These are phyloP conservation scores for Eretmochelys imbricata DNA, from an alignment of 2,113 vertebrate species.

Conservation along the genomic window DNA sequence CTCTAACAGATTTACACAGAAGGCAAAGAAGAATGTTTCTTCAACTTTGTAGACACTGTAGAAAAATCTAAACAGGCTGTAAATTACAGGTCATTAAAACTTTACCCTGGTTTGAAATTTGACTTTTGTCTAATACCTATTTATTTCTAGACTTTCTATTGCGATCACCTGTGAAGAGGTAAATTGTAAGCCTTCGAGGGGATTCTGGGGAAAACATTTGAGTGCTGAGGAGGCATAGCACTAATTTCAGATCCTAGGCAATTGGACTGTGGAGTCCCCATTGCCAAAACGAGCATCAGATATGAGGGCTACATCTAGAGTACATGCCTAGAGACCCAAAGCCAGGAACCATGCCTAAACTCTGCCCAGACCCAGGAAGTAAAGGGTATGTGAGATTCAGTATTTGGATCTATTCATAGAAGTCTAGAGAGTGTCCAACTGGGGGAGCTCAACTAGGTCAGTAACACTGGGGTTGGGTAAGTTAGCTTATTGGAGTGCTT, in stretches of 20 bases:
- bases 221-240: too few relatives aligned
- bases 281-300: too few relatives aligned
- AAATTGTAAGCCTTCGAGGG: too few relatives aligned
- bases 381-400: neutral
- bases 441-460: neutral
- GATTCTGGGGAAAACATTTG: too few relatives aligned
- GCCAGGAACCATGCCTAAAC: neutral
- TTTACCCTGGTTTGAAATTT: neutral
- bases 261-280: too few relatives aligned
- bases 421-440: neutral
- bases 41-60: neutral
- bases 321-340: too few relatives aligned
- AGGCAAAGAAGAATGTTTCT: constrained; percentile 14
- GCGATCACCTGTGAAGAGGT: neutral
- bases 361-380: neutral
- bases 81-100: neutral
- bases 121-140: neutral
- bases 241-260: too few relatives aligned
- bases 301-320: too few relatives aligned
- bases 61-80: neutral
- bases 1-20: neutral
- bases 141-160: neutral
- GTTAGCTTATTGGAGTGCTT: neutral
- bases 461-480: neutral
- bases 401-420: neutral